Base-by-base conservation (phyloP, 2,888 invertebrate species). In the Ommatoiulus sabulosus region DNA sequence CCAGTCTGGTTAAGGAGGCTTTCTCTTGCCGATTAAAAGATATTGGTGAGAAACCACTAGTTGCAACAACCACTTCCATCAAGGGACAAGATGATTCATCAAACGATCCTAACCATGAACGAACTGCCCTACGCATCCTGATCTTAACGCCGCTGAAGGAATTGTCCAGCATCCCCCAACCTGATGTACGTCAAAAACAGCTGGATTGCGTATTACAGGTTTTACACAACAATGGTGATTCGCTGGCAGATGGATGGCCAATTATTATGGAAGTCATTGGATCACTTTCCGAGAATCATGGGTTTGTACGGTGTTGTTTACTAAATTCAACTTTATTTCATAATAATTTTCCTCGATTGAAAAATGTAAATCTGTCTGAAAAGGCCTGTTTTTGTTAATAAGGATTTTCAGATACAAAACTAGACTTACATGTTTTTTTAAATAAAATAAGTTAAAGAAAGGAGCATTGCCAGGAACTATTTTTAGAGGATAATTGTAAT, bases 201-300 rank as follows among this genome's bases (percentile, higher is more conserved):
- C 93, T 99, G 90, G 98, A 99, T 92, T 98, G 98, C 92, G 97
- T 98, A 6, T 94, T 98, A 88, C 96, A 98, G 91, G 95, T 99
- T 90, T 94, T 99, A 88, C 99, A 99, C 93, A 96, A 96, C 63
- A 96, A 96, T 90, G 99, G 98, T 0, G 98, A 99, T 92, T 96
- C 96, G 90, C 94, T 99, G 80, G 96, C 96, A 4, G 96, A 97
- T 92, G 98, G 98, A 87, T 99, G 99, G 99, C 98, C 98, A 43
- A 95, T 97, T 90, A 96, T 99, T 91, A 95, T 99, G 91, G 96
- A 96, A 91, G 97, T 99, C 91, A 97, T 99, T 91, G 97, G 98
- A n/a, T 97, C 98, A 89, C 97, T 99, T 86, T 96, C 96, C 90
- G 96, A 97, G 91, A 97, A 97, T 92, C 98, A 98, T 92, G 97